Evolutionary conservation across 37 sponge, comb jelly and placozoan genomes (phyloP), one percentile per base, ranked within the genome.

Genomic region (Mnemiopsis leidyi): DNA sequence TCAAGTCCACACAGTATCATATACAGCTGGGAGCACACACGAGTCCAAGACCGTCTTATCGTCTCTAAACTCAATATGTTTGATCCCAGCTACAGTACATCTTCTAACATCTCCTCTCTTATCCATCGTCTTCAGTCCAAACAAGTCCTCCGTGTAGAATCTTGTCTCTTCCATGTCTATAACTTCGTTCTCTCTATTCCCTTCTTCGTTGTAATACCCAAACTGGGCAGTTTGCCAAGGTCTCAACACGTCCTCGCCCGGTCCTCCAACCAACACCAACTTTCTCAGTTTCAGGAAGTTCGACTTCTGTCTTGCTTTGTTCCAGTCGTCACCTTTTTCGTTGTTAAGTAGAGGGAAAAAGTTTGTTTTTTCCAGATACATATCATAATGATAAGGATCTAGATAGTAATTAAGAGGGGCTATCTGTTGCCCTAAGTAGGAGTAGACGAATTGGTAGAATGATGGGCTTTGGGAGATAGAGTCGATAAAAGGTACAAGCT

Each of bases 151-250:
- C 75, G 5, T 71, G 75, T 71, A 71, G n/a, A 71, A 71, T 25
- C 75, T 71, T 5, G 75, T 71, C 75, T 71, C 30, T 28, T 71
- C 75, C 75, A 71, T 71, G 7, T n/a, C n/a, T 71, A 71, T 28
- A 28, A 71, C 75, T 5, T 71, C 25, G 3, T 28, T 25, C 5
- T 5, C 75, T 48, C 61, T 48, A 18, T 29, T 29, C 3, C 75
- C 75, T 5, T 29, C 25, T 25, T 71, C 75, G 30, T n/a, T 71
- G n/a, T 71, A 71, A 25, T 71, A 71, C 3, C 75, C 75, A 71
- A 71, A 71, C n/a, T 71, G 75, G 75, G 75, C 30, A 29, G 75
- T 23, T 28, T 71, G 75, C 75, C 75, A 71, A 5, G 75, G 75
- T 29, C 30, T 28, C 25, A 71, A 3, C 25, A 71, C 75, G n/a